phyloP scores from a whole-genome alignment of 2,888 invertebrate genomes.

The Rhingia campestris region DNA sequence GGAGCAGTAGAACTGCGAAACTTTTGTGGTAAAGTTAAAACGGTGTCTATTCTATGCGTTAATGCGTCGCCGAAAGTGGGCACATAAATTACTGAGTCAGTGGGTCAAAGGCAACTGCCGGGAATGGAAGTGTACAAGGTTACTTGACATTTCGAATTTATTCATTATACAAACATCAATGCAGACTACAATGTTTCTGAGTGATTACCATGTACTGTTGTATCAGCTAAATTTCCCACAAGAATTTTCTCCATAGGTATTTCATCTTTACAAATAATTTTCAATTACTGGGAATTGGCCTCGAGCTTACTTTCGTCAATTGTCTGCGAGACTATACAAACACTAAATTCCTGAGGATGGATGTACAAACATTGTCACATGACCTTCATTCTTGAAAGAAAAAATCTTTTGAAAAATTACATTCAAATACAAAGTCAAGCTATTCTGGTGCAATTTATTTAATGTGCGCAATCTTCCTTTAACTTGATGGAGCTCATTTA shows the following conservation, averaged over 20 bases:
- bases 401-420: slow-evolving; percentile 22
- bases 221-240: background rate
- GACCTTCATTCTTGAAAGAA: slow-evolving; percentile 6
- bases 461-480: slow-evolving; percentile 63
- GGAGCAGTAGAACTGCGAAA: background rate
- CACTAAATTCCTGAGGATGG: background rate
- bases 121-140: slow-evolving; percentile 9
- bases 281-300: slow-evolving; percentile 42
- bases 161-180: background rate
- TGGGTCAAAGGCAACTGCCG: slow-evolving; percentile 59
- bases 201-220: background rate
- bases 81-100: slow-evolving; percentile 61
- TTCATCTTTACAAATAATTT: slow-evolving; percentile 8
- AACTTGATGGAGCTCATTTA: slow-evolving; percentile 69
- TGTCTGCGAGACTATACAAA: slow-evolving; percentile 3
- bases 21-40: background rate
- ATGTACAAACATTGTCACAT: background rate
- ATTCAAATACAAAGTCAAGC: slow-evolving; percentile 33
- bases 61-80: slow-evolving; percentile 18
- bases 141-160: background rate
- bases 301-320: slow-evolving; percentile 15
- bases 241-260: slow-evolving; percentile 4
- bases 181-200: background rate
- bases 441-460: slow-evolving; percentile 63
- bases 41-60: background rate